Evolutionary conservation across 2,888 invertebrate genomes (phyloP).

Genomic region (Pristionchus maxplancki): DNA sequence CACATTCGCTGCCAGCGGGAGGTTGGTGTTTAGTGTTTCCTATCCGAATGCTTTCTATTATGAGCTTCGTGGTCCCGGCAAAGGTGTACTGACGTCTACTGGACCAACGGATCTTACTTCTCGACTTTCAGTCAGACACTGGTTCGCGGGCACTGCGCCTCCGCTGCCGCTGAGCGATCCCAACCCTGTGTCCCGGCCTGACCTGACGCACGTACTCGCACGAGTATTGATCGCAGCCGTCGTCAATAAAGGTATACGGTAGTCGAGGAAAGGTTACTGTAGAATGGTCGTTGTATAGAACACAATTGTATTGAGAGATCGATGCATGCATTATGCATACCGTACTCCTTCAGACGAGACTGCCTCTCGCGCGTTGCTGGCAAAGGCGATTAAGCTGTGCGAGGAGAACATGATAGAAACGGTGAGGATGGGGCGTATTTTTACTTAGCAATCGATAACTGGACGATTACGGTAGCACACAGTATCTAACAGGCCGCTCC

Average conservation of each 20-base stretch:
- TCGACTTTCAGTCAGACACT: slow-evolving; percentile 17
- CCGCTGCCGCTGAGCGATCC: slow-evolving; percentile 8
- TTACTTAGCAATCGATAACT: too few relatives aligned
- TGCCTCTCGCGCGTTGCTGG: neutral
- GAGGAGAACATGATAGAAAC: neutral
- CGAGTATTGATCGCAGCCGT: neutral
- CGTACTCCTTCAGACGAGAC: neutral
- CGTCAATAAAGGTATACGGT: neutral
- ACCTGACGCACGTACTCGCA: neutral
- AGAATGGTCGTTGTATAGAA: neutral
- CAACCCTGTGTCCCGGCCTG: neutral
- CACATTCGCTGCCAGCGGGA: neutral
- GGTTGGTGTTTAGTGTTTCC: neutral
- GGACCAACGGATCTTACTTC: too few relatives aligned
- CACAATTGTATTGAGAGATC: neutral
- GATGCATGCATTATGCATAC: neutral
- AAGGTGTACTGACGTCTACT: neutral
- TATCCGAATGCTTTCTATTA: too few relatives aligned
- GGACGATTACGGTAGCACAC: too few relatives aligned
- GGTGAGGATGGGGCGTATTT: too few relatives aligned
- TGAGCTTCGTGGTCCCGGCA: too few relatives aligned
- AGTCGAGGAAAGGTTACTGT: neutral
- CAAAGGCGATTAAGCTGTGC: neutral
- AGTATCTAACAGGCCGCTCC: neutral
- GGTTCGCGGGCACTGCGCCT: slow-evolving; percentile 2